Conservation (phyloP, 2,888 invertebrate genomes). For the Yponomeuta cagnagella region DNA sequence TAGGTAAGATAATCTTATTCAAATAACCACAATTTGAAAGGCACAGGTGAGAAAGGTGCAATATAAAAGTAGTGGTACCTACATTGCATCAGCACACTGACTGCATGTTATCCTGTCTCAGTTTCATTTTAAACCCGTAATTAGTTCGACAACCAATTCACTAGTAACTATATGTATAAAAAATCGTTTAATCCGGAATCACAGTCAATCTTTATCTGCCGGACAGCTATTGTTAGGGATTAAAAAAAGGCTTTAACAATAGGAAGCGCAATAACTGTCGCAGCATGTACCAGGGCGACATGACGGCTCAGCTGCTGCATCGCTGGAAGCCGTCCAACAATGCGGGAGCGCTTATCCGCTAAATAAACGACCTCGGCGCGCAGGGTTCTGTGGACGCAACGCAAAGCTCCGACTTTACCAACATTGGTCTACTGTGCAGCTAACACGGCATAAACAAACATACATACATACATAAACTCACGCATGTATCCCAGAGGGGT, state of each 20-base stretch:
- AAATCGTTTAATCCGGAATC: not conserved
- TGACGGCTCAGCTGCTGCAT: not conserved
- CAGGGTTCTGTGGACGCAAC: not conserved
- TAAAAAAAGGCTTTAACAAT: not conserved
- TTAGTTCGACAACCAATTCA: too few species aligned
- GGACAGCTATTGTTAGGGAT: not conserved
- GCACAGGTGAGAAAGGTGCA: too few species aligned
- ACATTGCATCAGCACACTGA: too few species aligned
- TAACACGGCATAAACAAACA: too few species aligned
- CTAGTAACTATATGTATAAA: not conserved
- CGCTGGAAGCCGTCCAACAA: constrained; percentile 1
- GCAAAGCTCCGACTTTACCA: not conserved
- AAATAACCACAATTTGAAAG: too few species aligned
- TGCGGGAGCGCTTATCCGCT: not conserved
- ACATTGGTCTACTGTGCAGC: too few species aligned
- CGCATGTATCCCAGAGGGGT: too few species aligned
- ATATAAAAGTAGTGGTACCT: too few species aligned
- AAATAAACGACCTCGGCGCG: not conserved
- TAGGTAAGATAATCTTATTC: too few species aligned
- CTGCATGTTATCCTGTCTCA: too few species aligned
- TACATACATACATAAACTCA: too few species aligned
- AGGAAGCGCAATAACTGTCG: not conserved
- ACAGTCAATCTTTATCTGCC: not conserved
- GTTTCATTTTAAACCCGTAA: too few species aligned
- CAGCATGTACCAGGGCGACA: not conserved